Base-by-base conservation (phyloP, 2,113 vertebrate species). In the Fulica atra region DNA sequence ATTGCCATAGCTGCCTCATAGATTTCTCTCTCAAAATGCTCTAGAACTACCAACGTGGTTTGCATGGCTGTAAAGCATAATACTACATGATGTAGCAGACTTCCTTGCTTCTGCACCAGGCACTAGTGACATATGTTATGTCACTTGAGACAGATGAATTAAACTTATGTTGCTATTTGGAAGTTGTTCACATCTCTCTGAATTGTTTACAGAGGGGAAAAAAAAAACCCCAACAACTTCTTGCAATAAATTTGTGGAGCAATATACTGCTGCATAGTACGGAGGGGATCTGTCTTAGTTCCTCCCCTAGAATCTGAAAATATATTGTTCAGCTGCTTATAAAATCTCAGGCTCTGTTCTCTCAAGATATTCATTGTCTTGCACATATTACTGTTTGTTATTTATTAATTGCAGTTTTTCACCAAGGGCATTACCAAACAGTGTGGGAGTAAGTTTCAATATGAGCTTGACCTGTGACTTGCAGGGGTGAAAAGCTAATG, bases 131-230 rank as follows among this genome's bases (percentile, higher is more conserved):
- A 94, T 97, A 97, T 92, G 92, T 88, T 96, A 90, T 92, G 88
- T 91, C 95, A 95, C 88, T 96, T 76, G 72, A 95, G 92, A 97
- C 88, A 96, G 91, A 96, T 92, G 86, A 96, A 95, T 96, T 96
- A 96, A 95, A 96, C 86, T 94, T 92, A 79, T 91, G 88, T 76
- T 91, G 86, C 77, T 94, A 54, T 96, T 96, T 96, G 86, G 88
- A 95, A 91, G 77, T 93, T 92, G 93, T 87, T 97, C 96, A 93
- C 93, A 89, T 96, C 90, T 84, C 92, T 91, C 83, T 79, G 86
- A 91, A 94, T 91, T 96, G 96, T 95, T 95, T 97, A 94, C 57
- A 84, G 77, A 91, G 80, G 69, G 66, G 5, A 33, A 82, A 87
- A 80, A 80, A n/a, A n/a, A n/a, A n/a, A n/a, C n/a, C n/a, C n/a